Percentiles rank a stretch among this genome's conserved stretches.
These are phyloP conservation scores for Saturnia japonica DNA, from an alignment of 2,888 invertebrate species.

Conservation along the genomic window DNA sequence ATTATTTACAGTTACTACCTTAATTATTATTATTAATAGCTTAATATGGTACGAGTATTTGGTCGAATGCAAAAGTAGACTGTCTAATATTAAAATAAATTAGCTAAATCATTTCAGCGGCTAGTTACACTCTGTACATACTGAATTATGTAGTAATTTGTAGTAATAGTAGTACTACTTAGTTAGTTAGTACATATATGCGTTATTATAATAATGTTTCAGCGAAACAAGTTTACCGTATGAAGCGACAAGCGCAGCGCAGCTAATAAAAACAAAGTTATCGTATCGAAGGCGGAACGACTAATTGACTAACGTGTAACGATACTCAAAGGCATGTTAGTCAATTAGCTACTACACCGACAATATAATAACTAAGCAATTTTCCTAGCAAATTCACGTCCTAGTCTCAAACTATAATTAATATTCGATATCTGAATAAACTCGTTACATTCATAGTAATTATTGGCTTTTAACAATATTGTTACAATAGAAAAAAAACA, in stretches of 20 bases:
- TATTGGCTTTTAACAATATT: not conserved
- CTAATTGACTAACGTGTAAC: too few relatives aligned
- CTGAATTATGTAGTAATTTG: not conserved
- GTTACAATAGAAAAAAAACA: not conserved
- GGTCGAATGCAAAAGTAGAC: not conserved
- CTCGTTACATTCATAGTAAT: not conserved
- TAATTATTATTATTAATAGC: too few relatives aligned
- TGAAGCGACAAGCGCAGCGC: not conserved
- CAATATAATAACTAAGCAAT: not conserved
- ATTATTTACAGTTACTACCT: not conserved
- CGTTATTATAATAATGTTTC: not conserved
- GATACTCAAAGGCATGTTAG: too few relatives aligned
- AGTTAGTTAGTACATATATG: too few relatives aligned
- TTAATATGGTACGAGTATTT: not conserved
- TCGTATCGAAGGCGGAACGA: too few relatives aligned
- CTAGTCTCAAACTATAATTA: not conserved
- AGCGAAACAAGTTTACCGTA: not conserved
- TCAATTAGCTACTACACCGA: too few relatives aligned
- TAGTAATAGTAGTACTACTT: too few relatives aligned
- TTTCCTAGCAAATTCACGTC: not conserved
- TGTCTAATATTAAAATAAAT: not conserved
- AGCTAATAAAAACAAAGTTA: not conserved
- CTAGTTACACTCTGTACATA: not conserved
- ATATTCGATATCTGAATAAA: not conserved
- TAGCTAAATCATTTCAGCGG: not conserved